phyloP scores from a whole-genome alignment of 2,113 vertebrate genomes.

The Misgurnus mizolepis region DNA sequence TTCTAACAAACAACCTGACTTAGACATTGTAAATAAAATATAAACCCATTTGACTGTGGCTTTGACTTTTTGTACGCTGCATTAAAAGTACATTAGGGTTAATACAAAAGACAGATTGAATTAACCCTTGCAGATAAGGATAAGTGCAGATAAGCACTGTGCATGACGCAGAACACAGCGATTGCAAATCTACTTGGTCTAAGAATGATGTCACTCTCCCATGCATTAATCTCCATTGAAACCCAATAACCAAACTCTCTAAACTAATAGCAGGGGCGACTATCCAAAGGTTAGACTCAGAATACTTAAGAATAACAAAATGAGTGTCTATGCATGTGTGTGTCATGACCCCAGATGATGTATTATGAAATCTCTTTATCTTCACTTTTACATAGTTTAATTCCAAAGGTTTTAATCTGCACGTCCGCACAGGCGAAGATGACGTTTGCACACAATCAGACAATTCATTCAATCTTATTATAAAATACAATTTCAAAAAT shows the following conservation, averaged over 20 bases:
- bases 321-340: background rate
- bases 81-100: slow-evolving; percentile 15
- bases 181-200: slow-evolving; percentile 12
- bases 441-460: background rate
- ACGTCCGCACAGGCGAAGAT: background rate
- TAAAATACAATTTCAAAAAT: background rate
- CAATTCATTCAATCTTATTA: background rate
- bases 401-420: background rate
- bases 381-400: slow-evolving; percentile 34
- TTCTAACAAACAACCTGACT: background rate
- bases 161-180: background rate
- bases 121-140: slow-evolving; percentile 26
- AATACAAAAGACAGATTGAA: slow-evolving; percentile 17
- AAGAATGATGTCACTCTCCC: slow-evolving; percentile 22
- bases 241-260: slow-evolving; percentile 40
- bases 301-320: background rate
- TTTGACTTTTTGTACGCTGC: slow-evolving; percentile 19
- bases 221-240: slow-evolving; percentile 38
- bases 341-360: slow-evolving; percentile 25
- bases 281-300: background rate
- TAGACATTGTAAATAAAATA: background rate
- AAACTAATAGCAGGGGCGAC: slow-evolving; percentile 2
- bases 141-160: slow-evolving; percentile 25
- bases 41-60: slow-evolving; percentile 29
- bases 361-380: slow-evolving; percentile 40